Evolutionary conservation across 1,140 invertebrate genomes (phyloP).

Genomic region (Lepidotrigona ventralis): DNA sequence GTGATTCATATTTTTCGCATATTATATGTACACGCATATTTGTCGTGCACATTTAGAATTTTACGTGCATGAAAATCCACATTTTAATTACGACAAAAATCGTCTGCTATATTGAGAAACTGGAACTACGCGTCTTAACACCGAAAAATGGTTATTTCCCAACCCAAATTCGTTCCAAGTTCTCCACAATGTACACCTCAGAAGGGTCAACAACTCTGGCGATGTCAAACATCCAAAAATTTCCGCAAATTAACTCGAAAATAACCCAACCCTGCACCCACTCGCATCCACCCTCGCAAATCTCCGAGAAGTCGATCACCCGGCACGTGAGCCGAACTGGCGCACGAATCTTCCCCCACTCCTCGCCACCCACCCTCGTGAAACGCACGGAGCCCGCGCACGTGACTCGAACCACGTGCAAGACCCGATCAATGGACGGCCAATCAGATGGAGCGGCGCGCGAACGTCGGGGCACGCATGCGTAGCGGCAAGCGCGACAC

Average conservation of each 20-base stretch:
- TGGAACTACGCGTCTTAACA: too few relatives aligned
- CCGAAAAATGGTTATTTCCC: background rate
- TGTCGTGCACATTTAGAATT: too few relatives aligned
- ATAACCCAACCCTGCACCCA: background rate
- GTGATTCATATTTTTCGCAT: too few relatives aligned
- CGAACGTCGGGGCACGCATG: background rate
- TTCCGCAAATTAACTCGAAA: background rate
- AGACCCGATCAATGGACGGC: conserved; percentile 15
- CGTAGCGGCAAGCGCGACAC: conserved; percentile 13
- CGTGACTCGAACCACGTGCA: conserved; percentile 37
- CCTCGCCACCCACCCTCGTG: background rate
- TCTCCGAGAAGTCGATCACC: background rate
- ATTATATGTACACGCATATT: too few relatives aligned
- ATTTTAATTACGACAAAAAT: background rate
- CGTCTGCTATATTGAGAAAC: background rate
- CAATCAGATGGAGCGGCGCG: conserved; percentile 1
- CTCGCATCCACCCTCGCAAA: background rate
- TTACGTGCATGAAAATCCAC: too few relatives aligned
- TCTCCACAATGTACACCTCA: background rate
- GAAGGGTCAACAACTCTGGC: background rate
- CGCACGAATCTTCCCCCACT: background rate
- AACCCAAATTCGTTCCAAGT: background rate
- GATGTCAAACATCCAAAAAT: background rate
- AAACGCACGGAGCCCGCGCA: conserved; percentile 3
- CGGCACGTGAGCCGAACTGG: background rate